A percentile compares a stretch with the other conserved stretches of the same genome.
These are phyloP conservation scores for Neocloeon triangulifer DNA, from an alignment of 1,140 invertebrate genomes.

Conservation along the genomic window DNA sequence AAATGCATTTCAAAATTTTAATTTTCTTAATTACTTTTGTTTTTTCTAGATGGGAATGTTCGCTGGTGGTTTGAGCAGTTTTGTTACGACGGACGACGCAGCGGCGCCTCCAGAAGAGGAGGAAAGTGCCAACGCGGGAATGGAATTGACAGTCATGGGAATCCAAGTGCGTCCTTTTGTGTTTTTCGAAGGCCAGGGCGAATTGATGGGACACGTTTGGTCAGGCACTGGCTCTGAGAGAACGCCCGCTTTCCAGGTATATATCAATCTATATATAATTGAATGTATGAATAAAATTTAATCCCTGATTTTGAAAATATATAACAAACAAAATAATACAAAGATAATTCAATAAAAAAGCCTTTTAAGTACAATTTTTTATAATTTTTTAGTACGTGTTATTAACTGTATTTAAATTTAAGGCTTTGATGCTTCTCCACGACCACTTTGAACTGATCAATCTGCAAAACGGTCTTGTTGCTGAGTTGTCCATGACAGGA, in stretches of 20 bases:
- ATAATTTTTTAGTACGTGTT: too few species aligned
- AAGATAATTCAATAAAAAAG: too few species aligned
- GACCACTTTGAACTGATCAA: constrained; percentile 45
- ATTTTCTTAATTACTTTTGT: too few species aligned
- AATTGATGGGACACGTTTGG: constrained; percentile 80
- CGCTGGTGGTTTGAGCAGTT: constrained; percentile 46
- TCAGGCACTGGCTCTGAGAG: constrained; percentile 57
- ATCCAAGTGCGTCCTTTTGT: constrained; percentile 57
- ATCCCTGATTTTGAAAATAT: neutral
- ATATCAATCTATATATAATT: constrained; percentile 3
- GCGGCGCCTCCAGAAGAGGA: constrained; percentile 17
- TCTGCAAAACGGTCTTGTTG: constrained; percentile 47
- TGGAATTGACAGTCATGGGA: constrained; percentile 58
- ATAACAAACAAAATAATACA: too few species aligned
- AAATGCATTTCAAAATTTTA: too few species aligned
- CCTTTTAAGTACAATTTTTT: too few species aligned
- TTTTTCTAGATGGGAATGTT: constrained; percentile 48
- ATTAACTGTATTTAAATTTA: too few species aligned
- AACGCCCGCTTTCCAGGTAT: constrained; percentile 60
- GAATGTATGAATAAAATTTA: constrained; percentile 1
- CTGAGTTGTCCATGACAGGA: constrained; percentile 42
- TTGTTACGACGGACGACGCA: constrained; percentile 29
- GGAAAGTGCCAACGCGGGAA: constrained; percentile 51
- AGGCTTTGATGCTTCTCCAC: constrained; percentile 47
- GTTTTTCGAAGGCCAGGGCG: constrained; percentile 64